Evolutionary conservation across 2,888 invertebrate species (phyloP), one percentile per base, ranked within the genome.

Genomic region (Loripinus fragilis): DNA sequence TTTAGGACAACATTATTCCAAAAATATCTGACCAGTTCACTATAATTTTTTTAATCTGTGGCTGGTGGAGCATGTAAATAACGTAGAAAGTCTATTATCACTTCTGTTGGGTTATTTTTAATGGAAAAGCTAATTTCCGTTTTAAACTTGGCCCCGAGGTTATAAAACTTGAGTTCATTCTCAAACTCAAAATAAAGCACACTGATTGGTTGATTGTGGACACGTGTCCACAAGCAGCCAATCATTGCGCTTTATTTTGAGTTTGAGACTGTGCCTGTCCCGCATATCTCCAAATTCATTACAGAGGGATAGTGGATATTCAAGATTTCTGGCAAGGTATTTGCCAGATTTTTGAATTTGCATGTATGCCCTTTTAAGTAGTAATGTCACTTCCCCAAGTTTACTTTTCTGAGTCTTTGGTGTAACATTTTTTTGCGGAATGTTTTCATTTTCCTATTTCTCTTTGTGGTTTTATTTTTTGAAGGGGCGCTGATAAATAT

Each of bases 281-380:
- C 55, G 2, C 55, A 55, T 55, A 8, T 55, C 55, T 55, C 55
- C 55, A 55, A 8, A 10, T 15, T 55, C 55, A 55, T 55, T 23
- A 55, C 55, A 55, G 25, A 55, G 55, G 15, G 55, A 23, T 7
- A 55, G 55, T n/a, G 55, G 55, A 55, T 55, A 55, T 15, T 55
- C 55, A 55, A 55, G 55, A 25, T 23, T 55, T 55, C 55, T 55
- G 3, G 55, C 55, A 55, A 55, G 55, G 25, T 23, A 55, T 55
- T 55, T 55, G 28, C 55, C 55, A 8, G 55, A 55, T 55, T 55
- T 55, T 55, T 55, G 55, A 25, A 55, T 55, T 55, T 55, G 55
- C 55, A 55, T 55, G 55, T 55, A 55, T 55, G 55, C 55, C 25
- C 55, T 55, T 55, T 55, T 55, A 10, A 55, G 55, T 7, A 55